Evolutionary conservation across 2,888 invertebrate species (phyloP).

Genomic region (Sinodicranocentrus sp.): DNA sequence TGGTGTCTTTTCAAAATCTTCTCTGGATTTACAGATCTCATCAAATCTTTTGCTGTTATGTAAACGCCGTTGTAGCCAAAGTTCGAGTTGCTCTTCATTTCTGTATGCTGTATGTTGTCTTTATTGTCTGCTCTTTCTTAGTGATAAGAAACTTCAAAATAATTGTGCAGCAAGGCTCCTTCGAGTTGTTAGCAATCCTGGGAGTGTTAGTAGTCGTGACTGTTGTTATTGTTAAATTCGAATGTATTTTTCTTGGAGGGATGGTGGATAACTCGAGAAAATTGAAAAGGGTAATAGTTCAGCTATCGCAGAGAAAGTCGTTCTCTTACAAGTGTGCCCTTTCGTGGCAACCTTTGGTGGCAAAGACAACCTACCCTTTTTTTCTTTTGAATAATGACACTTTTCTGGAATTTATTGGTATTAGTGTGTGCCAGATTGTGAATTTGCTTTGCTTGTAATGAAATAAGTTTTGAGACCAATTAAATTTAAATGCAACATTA

Average conservation of each 20-base stretch:
- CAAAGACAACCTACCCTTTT: constrained; percentile 21
- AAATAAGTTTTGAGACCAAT: no score
- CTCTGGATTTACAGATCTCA: constrained; percentile 11
- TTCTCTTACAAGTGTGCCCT: constrained; percentile 6
- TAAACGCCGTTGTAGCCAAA: background rate
- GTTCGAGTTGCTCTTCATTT: constrained; percentile 3
- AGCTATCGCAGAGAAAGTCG: background rate
- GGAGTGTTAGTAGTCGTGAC: background rate
- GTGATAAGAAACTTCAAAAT: background rate
- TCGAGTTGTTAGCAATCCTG: background rate
- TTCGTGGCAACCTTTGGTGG: constrained; percentile 12
- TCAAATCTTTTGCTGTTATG: background rate
- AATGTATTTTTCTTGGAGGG: constrained; percentile 23
- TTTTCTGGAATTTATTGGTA: constrained; percentile 27
- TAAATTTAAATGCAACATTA: no score
- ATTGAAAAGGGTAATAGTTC: background rate
- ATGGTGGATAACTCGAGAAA: background rate
- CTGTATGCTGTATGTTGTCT: background rate
- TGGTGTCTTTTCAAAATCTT: background rate
- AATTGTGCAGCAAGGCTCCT: background rate
- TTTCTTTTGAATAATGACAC: constrained; percentile 26
- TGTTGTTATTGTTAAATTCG: background rate
- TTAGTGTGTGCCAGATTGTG: constrained; percentile 37
- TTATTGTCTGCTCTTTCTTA: background rate
- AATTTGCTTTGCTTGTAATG: constrained; percentile 26